A percentile compares a stretch with the other conserved stretches of the same genome.
Evolutionary conservation across 2,113 vertebrate genomes (phyloP).

Genomic region (Lepisosteus oculatus): DNA sequence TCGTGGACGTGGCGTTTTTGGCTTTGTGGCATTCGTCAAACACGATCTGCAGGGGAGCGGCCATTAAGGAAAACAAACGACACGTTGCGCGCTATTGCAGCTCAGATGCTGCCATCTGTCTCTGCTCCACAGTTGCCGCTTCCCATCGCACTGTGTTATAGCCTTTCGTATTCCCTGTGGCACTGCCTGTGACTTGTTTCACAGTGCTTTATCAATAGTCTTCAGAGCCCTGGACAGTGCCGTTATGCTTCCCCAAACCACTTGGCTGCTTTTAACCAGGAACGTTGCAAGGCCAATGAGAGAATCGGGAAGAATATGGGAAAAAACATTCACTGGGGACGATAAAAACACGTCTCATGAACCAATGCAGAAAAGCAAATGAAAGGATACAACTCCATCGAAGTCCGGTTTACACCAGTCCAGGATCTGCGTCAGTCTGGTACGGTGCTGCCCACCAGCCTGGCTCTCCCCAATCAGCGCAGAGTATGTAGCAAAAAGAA

Average conservation of each 20-base stretch:
- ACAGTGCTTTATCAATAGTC: too few relatives aligned
- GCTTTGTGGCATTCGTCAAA: slow-evolving; percentile 99
- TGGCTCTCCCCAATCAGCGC: slow-evolving; percentile 97
- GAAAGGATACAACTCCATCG: slow-evolving; percentile 94
- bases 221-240: too few relatives aligned
- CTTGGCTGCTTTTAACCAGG: too few relatives aligned
- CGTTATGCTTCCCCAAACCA: too few relatives aligned
- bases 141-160: too few relatives aligned
- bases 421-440: slow-evolving; percentile 88
- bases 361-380: not conserved
- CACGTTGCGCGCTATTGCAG: too few relatives aligned
- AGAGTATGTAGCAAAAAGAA: slow-evolving; percentile 95
- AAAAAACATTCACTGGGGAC: not conserved
- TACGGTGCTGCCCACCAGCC: slow-evolving; percentile 90
- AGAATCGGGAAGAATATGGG: not conserved
- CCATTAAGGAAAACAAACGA: slow-evolving; percentile 65
- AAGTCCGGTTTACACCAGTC: slow-evolving; percentile 94
- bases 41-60: slow-evolving; percentile 72
- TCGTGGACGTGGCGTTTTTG: slow-evolving; percentile 95
- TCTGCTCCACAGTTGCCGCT: too few relatives aligned
- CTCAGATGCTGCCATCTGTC: too few relatives aligned
- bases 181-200: too few relatives aligned
- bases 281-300: too few relatives aligned
- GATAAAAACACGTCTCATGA: not conserved
- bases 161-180: too few relatives aligned